phyloP scores from a whole-genome alignment of 2,797 vertebrate species.

The Poecilia velifera region DNA sequence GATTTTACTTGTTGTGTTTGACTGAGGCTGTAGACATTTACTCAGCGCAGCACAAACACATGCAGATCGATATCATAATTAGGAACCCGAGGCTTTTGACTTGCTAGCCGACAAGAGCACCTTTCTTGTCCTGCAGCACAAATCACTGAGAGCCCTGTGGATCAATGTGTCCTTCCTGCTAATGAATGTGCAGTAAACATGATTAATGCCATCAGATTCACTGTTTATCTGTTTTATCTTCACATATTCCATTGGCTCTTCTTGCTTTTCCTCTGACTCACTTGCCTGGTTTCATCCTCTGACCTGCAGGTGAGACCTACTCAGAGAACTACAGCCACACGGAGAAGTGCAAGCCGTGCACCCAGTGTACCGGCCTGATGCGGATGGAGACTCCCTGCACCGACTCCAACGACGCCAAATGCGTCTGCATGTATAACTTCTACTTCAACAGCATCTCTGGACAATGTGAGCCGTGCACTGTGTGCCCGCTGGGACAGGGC shows the following conservation, averaged over 20 bases:
- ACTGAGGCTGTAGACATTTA: slow-evolving; percentile 57
- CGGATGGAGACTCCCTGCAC: slow-evolving; percentile 93
- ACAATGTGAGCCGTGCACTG: slow-evolving; percentile 82
- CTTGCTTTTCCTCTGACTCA: slow-evolving; percentile 16
- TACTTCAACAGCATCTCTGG: slow-evolving; percentile 71
- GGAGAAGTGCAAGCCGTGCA: slow-evolving; percentile 87
- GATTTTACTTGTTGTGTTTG: slow-evolving; percentile 16
- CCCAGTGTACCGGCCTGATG: slow-evolving; percentile 87
- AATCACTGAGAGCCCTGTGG: slow-evolving; percentile 65
- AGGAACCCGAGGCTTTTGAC: slow-evolving; percentile 60
- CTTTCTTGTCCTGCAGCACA: slow-evolving; percentile 65
- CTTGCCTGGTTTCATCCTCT: slow-evolving; percentile 16
- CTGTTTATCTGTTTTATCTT: slow-evolving; percentile 52
- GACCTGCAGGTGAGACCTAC: slow-evolving; percentile 88
- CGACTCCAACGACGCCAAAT: slow-evolving; percentile 91
- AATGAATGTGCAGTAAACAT: slow-evolving; percentile 73
- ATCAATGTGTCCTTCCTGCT: slow-evolving; percentile 74
- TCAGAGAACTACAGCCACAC: slow-evolving; percentile 90
- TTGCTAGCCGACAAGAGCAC: slow-evolving; percentile 58
- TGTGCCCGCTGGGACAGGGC: slow-evolving; percentile 87
- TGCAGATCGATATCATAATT: slow-evolving; percentile 64
- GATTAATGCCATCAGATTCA: slow-evolving; percentile 67
- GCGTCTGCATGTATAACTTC: slow-evolving; percentile 89
- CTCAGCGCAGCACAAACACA: slow-evolving; percentile 56
- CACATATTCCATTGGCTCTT: slow-evolving; percentile 38